Conservation (phyloP, 1,140 invertebrate species). For the Rhopalosiphum padi region DNA sequence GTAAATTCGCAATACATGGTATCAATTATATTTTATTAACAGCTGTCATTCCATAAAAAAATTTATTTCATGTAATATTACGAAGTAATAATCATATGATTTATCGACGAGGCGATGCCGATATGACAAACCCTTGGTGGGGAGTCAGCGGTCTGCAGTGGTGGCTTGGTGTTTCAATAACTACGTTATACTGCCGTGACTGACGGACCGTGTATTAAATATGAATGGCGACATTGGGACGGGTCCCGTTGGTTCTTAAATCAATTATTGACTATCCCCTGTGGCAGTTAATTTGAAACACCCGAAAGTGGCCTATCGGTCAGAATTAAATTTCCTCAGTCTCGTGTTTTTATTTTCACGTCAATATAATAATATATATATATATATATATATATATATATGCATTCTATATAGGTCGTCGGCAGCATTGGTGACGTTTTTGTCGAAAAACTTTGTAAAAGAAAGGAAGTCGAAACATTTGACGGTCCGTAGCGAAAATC, state of each 20-base stretch:
- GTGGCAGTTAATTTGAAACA: not conserved
- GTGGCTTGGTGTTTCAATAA: not conserved
- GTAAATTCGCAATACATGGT: not conserved
- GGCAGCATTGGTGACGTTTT: not conserved
- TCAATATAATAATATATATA: not conserved
- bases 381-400: not conserved
- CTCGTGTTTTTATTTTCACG: not conserved
- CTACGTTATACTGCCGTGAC: not conserved
- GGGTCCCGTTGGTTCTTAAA: not conserved
- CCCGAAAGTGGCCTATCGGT: not conserved
- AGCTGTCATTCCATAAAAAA: not conserved
- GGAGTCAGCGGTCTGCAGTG: not conserved
- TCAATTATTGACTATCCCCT: not conserved
- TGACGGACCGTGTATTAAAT: not conserved
- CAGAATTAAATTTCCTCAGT: not conserved
- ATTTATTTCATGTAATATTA: not conserved
- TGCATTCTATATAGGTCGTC: not conserved
- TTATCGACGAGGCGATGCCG: not conserved
- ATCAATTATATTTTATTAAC: slow-evolving; percentile 1
- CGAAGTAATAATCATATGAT: not conserved
- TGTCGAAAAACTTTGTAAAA: not conserved
- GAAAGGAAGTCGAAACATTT: not conserved
- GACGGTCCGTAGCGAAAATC: not conserved
- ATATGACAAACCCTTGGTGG: not conserved
- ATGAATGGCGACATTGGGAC: not conserved